These are phyloP conservation scores for Brachyhypopomus gauderio DNA, from an alignment of 2,113 vertebrate species.

Conservation along the genomic window DNA sequence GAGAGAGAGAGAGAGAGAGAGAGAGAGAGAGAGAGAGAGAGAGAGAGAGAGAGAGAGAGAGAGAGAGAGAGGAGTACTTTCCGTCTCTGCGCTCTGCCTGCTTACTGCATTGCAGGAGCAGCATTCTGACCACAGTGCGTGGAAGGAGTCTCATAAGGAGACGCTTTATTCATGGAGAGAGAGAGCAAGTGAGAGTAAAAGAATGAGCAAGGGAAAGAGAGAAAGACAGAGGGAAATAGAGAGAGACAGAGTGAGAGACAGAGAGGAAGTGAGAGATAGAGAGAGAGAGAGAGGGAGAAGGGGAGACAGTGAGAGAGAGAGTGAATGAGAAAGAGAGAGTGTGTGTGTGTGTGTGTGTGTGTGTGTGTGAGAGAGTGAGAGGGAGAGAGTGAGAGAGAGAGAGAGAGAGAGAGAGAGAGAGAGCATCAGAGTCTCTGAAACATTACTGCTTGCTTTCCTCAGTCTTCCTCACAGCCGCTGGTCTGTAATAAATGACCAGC, in stretches of 20 bases:
- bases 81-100: conserved; percentile 35
- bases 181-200: conserved; percentile 1
- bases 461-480: conserved; percentile 34
- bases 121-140: conserved; percentile 19
- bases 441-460: conserved; percentile 41
- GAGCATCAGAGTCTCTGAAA: conserved; percentile 2
- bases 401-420: conserved; percentile 16
- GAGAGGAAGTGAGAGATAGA: not conserved
- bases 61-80: too few species aligned
- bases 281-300: not conserved
- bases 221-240: conserved; percentile 7
- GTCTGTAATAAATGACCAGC: conserved; percentile 13
- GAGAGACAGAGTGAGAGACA: conserved; percentile 21
- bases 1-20: too few species aligned
- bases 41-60: too few species aligned
- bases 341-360: too few species aligned
- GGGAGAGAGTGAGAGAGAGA: too few species aligned
- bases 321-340: too few species aligned
- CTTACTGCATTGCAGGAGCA: conserved; percentile 61
- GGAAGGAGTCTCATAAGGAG: conserved; percentile 28
- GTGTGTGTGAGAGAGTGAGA: too few species aligned
- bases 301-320: too few species aligned
- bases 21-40: not conserved
- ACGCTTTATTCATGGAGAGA: conserved; percentile 9
- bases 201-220: conserved; percentile 1